phyloP scores from a whole-genome alignment of 92 coral and sea anemone genomes.

The Scolanthus callimorphus region DNA sequence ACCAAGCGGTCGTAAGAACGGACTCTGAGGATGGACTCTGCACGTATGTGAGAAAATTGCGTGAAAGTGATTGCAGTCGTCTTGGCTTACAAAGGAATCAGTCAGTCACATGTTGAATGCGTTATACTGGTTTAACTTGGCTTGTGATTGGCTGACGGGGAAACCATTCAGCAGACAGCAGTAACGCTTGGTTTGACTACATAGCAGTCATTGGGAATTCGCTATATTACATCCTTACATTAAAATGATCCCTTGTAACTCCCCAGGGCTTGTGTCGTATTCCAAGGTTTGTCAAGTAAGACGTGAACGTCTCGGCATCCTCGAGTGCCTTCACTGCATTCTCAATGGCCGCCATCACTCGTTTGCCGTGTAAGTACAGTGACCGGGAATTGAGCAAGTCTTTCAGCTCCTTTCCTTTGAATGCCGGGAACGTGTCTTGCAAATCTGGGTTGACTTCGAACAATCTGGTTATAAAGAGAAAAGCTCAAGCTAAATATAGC shows the following conservation, averaged over 20 bases:
- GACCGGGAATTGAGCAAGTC: slow-evolving; percentile 69
- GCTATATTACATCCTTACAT: slow-evolving; percentile 40
- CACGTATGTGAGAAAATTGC: too few species aligned
- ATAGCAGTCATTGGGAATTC: too few species aligned
- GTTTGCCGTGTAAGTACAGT: slow-evolving; percentile 63
- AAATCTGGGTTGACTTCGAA: slow-evolving; percentile 60
- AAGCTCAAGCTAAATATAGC: too few species aligned
- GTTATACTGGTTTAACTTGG: too few species aligned
- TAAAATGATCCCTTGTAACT: slow-evolving; percentile 45
- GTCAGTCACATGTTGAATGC: too few species aligned
- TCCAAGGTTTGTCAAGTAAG: slow-evolving; percentile 51
- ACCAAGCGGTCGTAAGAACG: too few species aligned
- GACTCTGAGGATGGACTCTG: too few species aligned
- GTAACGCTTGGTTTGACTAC: too few species aligned
- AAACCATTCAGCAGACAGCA: too few species aligned
- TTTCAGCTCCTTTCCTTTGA: slow-evolving; percentile 56
- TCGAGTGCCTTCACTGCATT: slow-evolving; percentile 52
- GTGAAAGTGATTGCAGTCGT: too few species aligned
- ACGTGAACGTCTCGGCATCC: slow-evolving; percentile 45
- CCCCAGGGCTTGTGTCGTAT: slow-evolving; percentile 55
- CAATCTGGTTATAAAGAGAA: slow-evolving; percentile 28
- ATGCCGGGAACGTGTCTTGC: slow-evolving; percentile 67
- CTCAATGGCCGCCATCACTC: slow-evolving; percentile 65
- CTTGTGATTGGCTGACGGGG: too few species aligned
- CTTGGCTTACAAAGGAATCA: too few species aligned